phyloP scores from a whole-genome alignment of 2,888 invertebrate species.

The Leptopilina drosophilae region DNA sequence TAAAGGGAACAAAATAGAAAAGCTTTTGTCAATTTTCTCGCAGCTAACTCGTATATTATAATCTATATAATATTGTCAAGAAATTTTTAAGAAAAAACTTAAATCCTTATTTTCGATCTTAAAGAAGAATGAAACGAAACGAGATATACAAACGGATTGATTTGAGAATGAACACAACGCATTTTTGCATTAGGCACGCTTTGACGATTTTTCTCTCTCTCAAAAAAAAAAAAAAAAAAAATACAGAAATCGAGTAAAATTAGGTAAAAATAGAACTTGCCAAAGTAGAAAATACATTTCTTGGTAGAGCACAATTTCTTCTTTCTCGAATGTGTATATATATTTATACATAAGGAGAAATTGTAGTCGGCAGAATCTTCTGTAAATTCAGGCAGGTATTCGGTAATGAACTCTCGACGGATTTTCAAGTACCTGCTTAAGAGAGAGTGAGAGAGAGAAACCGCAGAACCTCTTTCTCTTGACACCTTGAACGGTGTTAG shows the following conservation, averaged over 20 bases:
- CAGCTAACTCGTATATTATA: neutral
- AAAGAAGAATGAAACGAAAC: slow-evolving; percentile 20
- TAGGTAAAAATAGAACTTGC: slow-evolving; percentile 34
- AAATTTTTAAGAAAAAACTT: slow-evolving; percentile 27
- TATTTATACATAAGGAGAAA: neutral
- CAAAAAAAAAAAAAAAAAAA: neutral
- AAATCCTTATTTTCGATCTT: slow-evolving; percentile 33
- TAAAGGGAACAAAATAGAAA: neutral
- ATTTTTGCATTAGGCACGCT: slow-evolving; percentile 29
- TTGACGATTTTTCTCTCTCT: slow-evolving; percentile 21
- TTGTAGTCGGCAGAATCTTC: slow-evolving; percentile 11
- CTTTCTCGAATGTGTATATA: no score
- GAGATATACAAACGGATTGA: slow-evolving; percentile 36
- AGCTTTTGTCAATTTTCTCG: slow-evolving; percentile 28
- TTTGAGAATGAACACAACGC: slow-evolving; percentile 38
- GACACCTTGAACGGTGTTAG: slow-evolving; percentile 76
- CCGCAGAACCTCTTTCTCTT: slow-evolving; percentile 64
- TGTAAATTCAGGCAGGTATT: slow-evolving; percentile 39
- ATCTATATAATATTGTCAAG: slow-evolving; percentile 5
- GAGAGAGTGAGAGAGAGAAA: neutral
- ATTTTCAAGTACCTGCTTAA: slow-evolving; percentile 54
- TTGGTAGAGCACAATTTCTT: neutral
- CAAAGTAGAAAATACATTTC: slow-evolving; percentile 16
- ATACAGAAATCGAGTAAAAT: slow-evolving; percentile 24
- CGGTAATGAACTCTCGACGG: slow-evolving; percentile 58